phyloP scores from a whole-genome alignment of 2,888 invertebrate genomes.

The Anodontia alba region DNA sequence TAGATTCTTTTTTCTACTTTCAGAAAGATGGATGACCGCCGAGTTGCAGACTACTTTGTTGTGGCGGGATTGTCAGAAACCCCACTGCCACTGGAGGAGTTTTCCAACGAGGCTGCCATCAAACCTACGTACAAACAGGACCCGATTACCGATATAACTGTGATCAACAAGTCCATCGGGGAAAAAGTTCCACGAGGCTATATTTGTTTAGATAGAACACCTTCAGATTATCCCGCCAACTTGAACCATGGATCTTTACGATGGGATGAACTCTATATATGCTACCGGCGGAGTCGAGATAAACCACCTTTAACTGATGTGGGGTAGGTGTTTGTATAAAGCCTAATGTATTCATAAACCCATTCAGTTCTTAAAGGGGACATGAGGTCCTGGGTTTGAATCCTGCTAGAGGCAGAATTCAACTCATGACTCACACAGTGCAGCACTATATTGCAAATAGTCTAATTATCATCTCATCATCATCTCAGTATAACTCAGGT shows the following conservation, averaged over 20 bases:
- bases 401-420: no score
- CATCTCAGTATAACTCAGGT: no score
- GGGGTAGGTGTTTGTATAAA: conserved; percentile 91
- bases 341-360: neutral
- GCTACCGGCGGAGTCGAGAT: conserved; percentile 95
- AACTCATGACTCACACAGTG: no score
- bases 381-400: no score
- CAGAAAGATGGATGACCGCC: conserved; percentile 81
- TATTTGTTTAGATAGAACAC: conserved; percentile 85
- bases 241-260: conserved; percentile 98
- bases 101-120: conserved; percentile 91
- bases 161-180: conserved; percentile 94
- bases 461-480: no score
- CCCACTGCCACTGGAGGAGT: conserved; percentile 91
- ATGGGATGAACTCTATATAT: conserved; percentile 96
- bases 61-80: conserved; percentile 96
- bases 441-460: no score
- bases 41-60: conserved; percentile 98
- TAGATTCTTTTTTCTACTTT: neutral
- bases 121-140: conserved; percentile 90
- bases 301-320: conserved; percentile 99
- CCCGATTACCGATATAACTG: conserved; percentile 98
- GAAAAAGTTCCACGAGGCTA: conserved; percentile 87
- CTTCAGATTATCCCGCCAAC: conserved; percentile 92
- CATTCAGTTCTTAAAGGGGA: no score